Evolutionary conservation across 2,113 vertebrate species (phyloP).

Genomic region (Promerops cafer): DNA sequence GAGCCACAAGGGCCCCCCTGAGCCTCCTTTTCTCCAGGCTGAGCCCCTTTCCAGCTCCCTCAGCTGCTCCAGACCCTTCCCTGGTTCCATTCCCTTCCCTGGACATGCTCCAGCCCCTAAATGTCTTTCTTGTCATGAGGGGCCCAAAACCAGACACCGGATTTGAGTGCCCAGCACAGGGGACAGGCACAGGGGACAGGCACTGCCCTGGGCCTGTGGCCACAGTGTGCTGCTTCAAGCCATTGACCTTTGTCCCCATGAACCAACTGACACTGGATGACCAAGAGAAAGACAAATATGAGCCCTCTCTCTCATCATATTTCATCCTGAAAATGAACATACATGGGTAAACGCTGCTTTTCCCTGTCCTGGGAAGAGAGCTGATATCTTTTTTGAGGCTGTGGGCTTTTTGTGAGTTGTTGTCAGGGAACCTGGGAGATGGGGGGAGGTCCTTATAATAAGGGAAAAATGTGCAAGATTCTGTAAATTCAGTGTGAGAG

Average conservation of each 20-base stretch:
- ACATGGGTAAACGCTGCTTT: neutral
- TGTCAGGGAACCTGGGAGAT: neutral
- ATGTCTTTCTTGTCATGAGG: neutral
- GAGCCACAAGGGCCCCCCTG: rapidly evolving
- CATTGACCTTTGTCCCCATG: neutral
- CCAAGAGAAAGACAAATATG: neutral
- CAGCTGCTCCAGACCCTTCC: rapidly evolving
- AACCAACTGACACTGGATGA: neutral
- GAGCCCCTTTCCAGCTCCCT: neutral
- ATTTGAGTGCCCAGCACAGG: neutral
- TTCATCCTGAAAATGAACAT: neutral
- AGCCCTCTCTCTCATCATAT: neutral
- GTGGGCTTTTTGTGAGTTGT: neutral
- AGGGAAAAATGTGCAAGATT: neutral
- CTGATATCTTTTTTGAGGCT: neutral
- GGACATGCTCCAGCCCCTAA: neutral
- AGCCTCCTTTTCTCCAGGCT: neutral
- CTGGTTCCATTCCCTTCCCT: neutral
- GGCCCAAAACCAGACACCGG: neutral
- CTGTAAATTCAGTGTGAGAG: neutral
- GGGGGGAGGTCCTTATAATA: neutral
- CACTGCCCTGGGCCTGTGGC: neutral
- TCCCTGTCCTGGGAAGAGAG: neutral
- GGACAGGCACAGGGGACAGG: neutral
- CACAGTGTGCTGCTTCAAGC: neutral